Conservation (phyloP, 2,888 invertebrate genomes). For the Melinopterus prodromus region DNA sequence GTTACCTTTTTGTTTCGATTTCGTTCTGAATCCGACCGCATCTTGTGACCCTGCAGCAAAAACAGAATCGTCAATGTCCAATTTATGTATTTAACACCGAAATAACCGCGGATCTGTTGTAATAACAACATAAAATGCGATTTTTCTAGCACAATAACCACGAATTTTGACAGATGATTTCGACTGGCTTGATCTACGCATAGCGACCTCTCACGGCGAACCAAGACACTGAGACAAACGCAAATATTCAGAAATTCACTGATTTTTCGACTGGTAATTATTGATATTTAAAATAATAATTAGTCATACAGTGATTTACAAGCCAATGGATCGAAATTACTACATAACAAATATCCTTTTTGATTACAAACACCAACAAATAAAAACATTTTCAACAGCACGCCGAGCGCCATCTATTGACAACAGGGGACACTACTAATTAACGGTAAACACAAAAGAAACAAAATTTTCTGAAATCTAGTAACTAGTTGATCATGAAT, state of each 20-base stretch:
- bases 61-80: neutral
- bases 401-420: neutral
- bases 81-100: neutral
- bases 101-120: neutral
- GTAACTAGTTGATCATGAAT: no score
- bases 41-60: neutral
- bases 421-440: neutral
- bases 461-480: neutral
- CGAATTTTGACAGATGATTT: neutral
- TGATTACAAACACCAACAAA: no score
- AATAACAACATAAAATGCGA: neutral
- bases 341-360: no score
- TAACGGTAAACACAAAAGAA: neutral
- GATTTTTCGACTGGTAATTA: no score
- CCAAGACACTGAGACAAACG: neutral
- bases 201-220: neutral
- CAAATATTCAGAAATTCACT: no score
- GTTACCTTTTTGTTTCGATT: neutral
- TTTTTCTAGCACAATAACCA: neutral
- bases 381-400: no score
- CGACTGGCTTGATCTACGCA: neutral
- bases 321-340: no score
- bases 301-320: no score
- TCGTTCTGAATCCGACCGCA: neutral
- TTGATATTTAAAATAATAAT: no score